Evolutionary conservation across 2,888 invertebrate genomes (phyloP), one percentile per base, ranked within the genome.

Genomic region (Macropis europaea): DNA sequence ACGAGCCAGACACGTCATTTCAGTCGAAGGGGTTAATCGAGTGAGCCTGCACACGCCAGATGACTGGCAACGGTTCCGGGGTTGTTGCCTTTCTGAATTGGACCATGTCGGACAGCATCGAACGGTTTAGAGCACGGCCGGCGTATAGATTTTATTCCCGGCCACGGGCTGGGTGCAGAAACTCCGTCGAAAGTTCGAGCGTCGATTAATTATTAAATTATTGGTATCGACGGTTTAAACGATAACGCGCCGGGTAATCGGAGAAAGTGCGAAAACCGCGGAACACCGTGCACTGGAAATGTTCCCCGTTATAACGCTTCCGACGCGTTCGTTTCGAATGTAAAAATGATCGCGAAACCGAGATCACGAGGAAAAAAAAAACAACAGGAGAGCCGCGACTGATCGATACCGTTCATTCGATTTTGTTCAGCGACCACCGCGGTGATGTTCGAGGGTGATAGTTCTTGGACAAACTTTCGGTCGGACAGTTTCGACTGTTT

Each of bases 1-100:
- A n/a, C n/a, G n/a, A n/a, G n/a, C n/a, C n/a, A n/a, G n/a, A n/a
- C 79, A 72, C 59, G 69, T 72, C 68, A 59, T 74, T 59, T 61
- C 81, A 79, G 79, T 82, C 82, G 77, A 82, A n/a, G n/a, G n/a
- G n/a, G n/a, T 82, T 77, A 75, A 82, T 82, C 75, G 74, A 79
- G 74, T 62, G 71, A 74, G 73, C 66, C 43, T 50, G 53, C 80
- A 72, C 69, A 66, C 77, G 36, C 30, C 1, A 64, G 66, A 73
- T 22, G 59, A 40, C 48, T 45, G 54, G 26, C 32, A 57, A 61
- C 57, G 52, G 38, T 34, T 13, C 24, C 52, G 7, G 43, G 32
- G 24, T 42, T 24, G 48, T 57, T 30, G 43, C 30, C 17, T 68
- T 32, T 30, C 11, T 17, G 28, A n/a, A n/a, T n/a, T n/a, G n/a